Conservation (phyloP, 1,140 invertebrate species). For the Magallana ariakensis region DNA sequence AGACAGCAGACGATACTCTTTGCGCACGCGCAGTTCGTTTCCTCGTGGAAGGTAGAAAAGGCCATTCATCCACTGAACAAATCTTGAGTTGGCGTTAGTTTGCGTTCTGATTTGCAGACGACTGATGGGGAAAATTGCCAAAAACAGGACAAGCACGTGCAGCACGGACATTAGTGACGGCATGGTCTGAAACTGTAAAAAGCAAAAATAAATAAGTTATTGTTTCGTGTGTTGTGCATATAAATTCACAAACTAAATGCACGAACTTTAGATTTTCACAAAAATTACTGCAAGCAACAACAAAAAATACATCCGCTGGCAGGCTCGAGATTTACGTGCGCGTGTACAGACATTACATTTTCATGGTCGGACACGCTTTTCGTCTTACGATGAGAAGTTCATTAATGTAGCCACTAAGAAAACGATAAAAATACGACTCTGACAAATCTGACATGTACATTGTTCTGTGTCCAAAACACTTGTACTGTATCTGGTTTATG, state of each 20-base stretch:
- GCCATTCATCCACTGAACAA: constrained; percentile 65
- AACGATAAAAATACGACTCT: background rate
- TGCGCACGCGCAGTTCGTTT: constrained; percentile 66
- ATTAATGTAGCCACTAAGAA: background rate
- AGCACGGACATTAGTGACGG: constrained; percentile 50
- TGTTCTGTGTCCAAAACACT: background rate
- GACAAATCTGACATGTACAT: constrained; percentile 19
- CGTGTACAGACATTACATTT: background rate
- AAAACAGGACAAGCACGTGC: constrained; percentile 43
- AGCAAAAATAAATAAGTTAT: background rate
- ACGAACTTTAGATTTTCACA: too few relatives aligned
- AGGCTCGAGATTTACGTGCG: background rate
- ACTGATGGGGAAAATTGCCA: constrained; percentile 54
- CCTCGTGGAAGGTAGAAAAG: constrained; percentile 65
- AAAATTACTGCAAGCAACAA: too few relatives aligned
- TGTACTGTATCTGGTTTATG: background rate
- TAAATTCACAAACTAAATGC: too few relatives aligned
- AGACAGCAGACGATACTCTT: constrained; percentile 78
- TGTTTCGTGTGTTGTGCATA: background rate
- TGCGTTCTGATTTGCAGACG: constrained; percentile 40
- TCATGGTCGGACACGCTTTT: constrained; percentile 22
- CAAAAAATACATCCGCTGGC: background rate
- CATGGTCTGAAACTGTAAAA: constrained; percentile 62
- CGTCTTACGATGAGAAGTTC: background rate
- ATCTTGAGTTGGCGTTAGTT: constrained; percentile 58